These are phyloP conservation scores for Propithecus perrieri DNA, from an alignment of 2,797 vertebrate species.

Conservation along the genomic window DNA sequence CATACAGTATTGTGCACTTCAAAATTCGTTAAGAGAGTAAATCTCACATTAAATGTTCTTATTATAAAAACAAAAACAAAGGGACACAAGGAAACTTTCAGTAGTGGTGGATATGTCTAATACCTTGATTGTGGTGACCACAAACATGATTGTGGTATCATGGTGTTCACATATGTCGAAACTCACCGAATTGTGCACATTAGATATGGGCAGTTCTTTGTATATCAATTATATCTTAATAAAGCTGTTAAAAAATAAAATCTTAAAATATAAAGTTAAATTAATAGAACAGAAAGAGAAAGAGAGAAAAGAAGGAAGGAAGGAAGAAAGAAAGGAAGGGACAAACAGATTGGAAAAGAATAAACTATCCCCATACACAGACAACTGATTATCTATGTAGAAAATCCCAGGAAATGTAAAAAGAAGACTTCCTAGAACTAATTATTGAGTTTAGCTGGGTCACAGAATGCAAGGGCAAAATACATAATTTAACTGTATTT, in stretches of 20 bases:
- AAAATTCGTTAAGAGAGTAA: background rate
- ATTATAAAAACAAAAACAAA: background rate
- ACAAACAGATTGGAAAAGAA: background rate
- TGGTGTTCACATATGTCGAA: background rate
- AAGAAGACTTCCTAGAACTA: background rate
- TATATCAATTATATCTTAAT: background rate
- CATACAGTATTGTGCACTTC: background rate
- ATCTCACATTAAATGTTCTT: background rate
- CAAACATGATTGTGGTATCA: background rate
- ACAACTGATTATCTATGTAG: background rate
- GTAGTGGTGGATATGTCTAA: background rate
- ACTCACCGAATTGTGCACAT: background rate
- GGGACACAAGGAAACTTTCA: background rate
- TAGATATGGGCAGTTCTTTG: background rate
- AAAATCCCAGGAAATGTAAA: background rate
- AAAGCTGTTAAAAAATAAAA: background rate
- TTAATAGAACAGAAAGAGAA: background rate
- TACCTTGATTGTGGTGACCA: background rate
- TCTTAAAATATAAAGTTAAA: background rate
- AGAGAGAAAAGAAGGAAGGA: background rate
- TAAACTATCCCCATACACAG: background rate
- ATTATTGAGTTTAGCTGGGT: background rate
- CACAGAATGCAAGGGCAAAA: background rate
- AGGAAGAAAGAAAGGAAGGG: background rate
- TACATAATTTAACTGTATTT: background rate